Base-by-base conservation (phyloP, 2,113 vertebrate species). In the Ginglymostoma cirratum region DNA sequence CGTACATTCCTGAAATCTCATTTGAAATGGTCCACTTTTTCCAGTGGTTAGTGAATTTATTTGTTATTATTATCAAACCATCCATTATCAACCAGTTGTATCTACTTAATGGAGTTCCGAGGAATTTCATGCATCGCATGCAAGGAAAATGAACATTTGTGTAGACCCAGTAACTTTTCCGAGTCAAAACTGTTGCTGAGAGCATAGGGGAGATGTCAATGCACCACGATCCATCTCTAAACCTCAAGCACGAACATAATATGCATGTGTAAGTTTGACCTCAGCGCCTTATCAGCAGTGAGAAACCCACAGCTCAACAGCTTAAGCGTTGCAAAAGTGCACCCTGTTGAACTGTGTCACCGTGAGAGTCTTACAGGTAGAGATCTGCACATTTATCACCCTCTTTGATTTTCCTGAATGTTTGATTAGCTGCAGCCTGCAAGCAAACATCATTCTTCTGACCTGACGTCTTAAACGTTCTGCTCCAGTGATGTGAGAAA, bases 131-230 rank as follows among this genome's bases (percentile, higher is more conserved):
- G 95, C 95, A 30, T 45, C 61, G 42, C n/a, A 89, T 10, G 30
- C 55, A 96, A 96, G 95, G 86, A 89, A 89, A 96, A 89, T 87
- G 87, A 67, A 69, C 67, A 30, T 89, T 69, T 93, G n/a, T 38
- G 61, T 19, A 23, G 19, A 15, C 12, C 61, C 61, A 66, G 89
- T 92, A 7, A 92, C 55, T 34, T 65, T 34, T 38, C 38, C 17
- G n/a, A 67, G 66, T 38, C 61, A 92, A 92, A 21, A 34, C 55
- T 92, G 55, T 65, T 92, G 89, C n/a, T 42, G 80, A 45, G 66
- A 93, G 24, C 89, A 65, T 66, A 65, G 21, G 6, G 89, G 89
- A 66, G 61, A 7, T 42, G 34, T 66, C 61, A 66, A 45, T 66
- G 55, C 61, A 65, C 52, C 30, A 34, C n/a, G 87, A 92, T 67